Evolutionary conservation across 2,888 invertebrate species (phyloP).

Genomic region (Rotaria sp.): DNA sequence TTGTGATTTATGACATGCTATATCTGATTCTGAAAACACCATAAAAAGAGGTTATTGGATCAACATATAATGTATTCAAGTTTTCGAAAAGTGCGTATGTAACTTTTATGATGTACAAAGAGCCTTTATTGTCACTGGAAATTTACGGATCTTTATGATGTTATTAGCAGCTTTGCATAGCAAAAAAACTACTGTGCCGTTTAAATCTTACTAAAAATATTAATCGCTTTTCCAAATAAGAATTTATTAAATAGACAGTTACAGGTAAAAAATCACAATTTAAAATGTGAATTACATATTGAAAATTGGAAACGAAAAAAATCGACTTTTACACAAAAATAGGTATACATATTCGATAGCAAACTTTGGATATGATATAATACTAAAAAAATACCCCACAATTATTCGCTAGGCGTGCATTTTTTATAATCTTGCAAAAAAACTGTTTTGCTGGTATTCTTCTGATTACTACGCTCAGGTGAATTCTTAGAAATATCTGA

Average conservation of each 20-base stretch:
- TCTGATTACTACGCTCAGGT: too few relatives aligned
- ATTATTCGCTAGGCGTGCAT: too few relatives aligned
- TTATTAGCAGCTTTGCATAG: conserved; percentile 9
- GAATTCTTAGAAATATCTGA: too few relatives aligned
- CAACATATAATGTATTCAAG: not conserved
- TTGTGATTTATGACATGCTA: not conserved
- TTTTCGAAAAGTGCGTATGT: not conserved
- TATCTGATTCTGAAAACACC: conserved; percentile 21
- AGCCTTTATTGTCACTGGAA: conserved; percentile 1
- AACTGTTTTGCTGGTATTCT: too few relatives aligned
- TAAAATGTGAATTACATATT: not conserved
- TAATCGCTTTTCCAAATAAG: conserved; percentile 8
- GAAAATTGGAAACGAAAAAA: not conserved
- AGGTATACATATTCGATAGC: too few relatives aligned
- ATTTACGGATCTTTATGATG: not conserved
- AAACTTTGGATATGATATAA: too few relatives aligned
- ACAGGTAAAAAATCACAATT: not conserved
- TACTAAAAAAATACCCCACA: too few relatives aligned
- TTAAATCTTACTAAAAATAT: conserved; percentile 12
- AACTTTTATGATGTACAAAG: conserved; percentile 9
- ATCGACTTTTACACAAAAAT: too few relatives aligned
- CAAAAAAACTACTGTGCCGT: not conserved
- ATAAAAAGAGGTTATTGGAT: conserved; percentile 11
- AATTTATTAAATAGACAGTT: not conserved
- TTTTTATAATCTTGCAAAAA: too few relatives aligned